Base-by-base conservation (phyloP, 2,888 invertebrate genomes). In the Zootermopsis nevadensis region DNA sequence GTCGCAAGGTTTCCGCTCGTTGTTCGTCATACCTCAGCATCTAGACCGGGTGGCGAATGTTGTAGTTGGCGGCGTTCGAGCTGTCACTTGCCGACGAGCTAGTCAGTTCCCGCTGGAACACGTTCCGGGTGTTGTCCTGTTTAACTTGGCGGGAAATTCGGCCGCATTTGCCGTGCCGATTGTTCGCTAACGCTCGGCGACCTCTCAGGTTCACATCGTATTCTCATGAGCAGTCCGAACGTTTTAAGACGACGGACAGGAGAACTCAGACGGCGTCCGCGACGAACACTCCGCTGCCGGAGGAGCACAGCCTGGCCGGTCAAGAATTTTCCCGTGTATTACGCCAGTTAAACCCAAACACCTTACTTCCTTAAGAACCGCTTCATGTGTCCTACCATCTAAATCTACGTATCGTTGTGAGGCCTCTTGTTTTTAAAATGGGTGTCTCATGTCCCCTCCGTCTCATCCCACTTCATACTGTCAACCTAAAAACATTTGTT, bases 1-100 rank as follows among this genome's bases (percentile, higher is more conserved):
- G 4, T 10, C 10, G 4, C 19, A 15, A 60, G 2, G n/a, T 60
- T 60, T 60, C 60, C 60, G 15, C n/a, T 27, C 60, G n/a, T 60
- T n/a, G 48, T 48, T 15, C 3, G 19, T 48, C 10, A 19, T 15
- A 48, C 0, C 19, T 60, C 27, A 60, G 1, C 15, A 60, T 27
- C 10, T 60, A 1, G n/a, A 60, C 60, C 38, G 69, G 33, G 22
- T 1, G 42, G 31, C 3, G n/a, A 74, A 74, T 74, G 74, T 74
- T 74, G 22, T 74, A 22, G 24, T 74, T 74, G 74, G 74, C 74
- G 74, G 38, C 33, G 24, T 38, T 74, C n/a, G 35, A 31, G 42
- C 74, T 74, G 74, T 74, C 74, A 38, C 33, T 74, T 27, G 74
- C 74, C 24, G 74, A 42, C 74, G n/a, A n/a, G 38, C 74, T 38